phyloP scores from a whole-genome alignment of 2,888 invertebrate species.

The Mesorhabditis belari region DNA sequence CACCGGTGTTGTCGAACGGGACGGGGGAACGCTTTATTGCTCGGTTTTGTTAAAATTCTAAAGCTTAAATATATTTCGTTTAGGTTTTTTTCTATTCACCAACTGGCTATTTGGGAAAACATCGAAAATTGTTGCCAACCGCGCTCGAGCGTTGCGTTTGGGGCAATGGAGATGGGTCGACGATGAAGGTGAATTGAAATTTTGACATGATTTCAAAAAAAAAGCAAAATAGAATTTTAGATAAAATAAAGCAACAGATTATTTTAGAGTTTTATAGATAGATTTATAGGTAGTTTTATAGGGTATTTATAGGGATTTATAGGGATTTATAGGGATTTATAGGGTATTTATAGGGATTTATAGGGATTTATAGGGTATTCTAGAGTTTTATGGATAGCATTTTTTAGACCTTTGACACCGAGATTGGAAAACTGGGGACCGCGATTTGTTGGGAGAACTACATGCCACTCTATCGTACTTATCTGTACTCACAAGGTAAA shows the following conservation, averaged over 20 bases:
- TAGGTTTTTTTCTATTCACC: slow-evolving; percentile 43
- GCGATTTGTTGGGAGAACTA: slow-evolving; percentile 50
- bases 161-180: slow-evolving; percentile 45
- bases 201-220: too few relatives aligned
- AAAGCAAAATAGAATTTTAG: too few relatives aligned
- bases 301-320: too few relatives aligned
- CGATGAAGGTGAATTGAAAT: slow-evolving; percentile 37
- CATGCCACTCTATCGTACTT: slow-evolving; percentile 36
- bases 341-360: too few relatives aligned
- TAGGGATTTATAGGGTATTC: too few relatives aligned
- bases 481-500: slow-evolving; percentile 27
- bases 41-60: slow-evolving; percentile 13
- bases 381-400: background rate
- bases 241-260: too few relatives aligned
- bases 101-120: slow-evolving; percentile 35
- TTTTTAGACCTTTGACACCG: slow-evolving; percentile 19
- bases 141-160: slow-evolving; percentile 45
- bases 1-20: slow-evolving; percentile 41
- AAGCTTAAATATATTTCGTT: background rate
- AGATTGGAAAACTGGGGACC: slow-evolving; percentile 37
- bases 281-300: background rate
- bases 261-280: too few relatives aligned
- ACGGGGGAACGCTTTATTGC: slow-evolving; percentile 42
- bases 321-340: too few relatives aligned
- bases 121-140: slow-evolving; percentile 44